Evolutionary conservation across 2,113 vertebrate genomes (phyloP).

Genomic region (Progne subis): DNA sequence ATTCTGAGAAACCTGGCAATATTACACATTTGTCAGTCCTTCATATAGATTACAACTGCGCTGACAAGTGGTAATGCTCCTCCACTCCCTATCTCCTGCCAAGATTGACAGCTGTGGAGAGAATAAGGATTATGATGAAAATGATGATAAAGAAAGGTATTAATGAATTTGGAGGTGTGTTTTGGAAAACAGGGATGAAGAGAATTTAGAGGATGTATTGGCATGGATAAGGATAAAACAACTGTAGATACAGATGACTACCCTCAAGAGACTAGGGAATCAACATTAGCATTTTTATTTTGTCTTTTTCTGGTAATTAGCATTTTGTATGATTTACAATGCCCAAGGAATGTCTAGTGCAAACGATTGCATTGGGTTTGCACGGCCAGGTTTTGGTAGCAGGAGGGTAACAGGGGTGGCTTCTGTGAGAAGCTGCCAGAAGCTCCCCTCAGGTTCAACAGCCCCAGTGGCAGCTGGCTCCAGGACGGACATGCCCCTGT

Average conservation of each 20-base stretch:
- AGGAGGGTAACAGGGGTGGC: background rate
- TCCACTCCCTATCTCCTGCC: background rate
- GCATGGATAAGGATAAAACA: background rate
- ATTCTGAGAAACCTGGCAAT: background rate
- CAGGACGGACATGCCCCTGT: fast-evolving
- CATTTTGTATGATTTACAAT: background rate
- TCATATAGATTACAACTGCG: background rate
- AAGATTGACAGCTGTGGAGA: background rate
- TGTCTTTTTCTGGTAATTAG: no score
- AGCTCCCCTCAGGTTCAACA: background rate
- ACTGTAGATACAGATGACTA: background rate
- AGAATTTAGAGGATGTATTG: background rate
- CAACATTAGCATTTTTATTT: background rate
- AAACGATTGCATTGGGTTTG: background rate
- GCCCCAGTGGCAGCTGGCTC: background rate
- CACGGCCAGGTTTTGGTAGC: background rate
- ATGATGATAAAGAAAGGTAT: background rate
- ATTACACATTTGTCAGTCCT: background rate
- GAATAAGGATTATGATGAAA: background rate
- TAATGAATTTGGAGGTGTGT: background rate
- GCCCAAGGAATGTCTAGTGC: background rate
- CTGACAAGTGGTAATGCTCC: background rate
- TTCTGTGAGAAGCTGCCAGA: background rate
- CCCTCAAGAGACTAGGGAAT: background rate
- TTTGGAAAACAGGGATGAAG: background rate